Conservation (phyloP, 2,888 invertebrate genomes). For the Synanthedon formicaeformis region DNA sequence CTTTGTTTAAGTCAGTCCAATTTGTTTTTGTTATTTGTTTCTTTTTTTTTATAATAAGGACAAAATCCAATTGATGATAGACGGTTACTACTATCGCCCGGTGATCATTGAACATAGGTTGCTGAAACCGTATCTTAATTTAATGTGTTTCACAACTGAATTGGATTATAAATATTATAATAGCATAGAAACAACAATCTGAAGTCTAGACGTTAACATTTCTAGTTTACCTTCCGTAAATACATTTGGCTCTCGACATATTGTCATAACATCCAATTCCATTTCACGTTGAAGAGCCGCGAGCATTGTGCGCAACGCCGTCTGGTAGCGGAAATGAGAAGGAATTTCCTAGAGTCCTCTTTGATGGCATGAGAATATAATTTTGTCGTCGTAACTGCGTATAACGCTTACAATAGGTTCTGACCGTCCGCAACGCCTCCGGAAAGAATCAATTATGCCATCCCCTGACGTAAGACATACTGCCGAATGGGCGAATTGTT, state of each 20-base stretch:
- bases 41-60: too few relatives aligned
- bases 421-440: constrained; percentile 47
- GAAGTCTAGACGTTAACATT: neutral
- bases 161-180: too few relatives aligned
- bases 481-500: constrained; percentile 67
- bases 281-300: constrained; percentile 52
- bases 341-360: constrained; percentile 51
- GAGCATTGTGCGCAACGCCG: constrained; percentile 50
- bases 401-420: constrained; percentile 34
- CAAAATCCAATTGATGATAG: too few relatives aligned
- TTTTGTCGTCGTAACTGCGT: constrained; percentile 38
- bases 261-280: constrained; percentile 63
- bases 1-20: too few relatives aligned
- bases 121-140: too few relatives aligned
- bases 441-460: constrained; percentile 69
- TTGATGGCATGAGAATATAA: constrained; percentile 49
- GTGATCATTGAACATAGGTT: too few relatives aligned
- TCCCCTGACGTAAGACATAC: constrained; percentile 50
- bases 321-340: constrained; percentile 62
- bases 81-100: too few relatives aligned
- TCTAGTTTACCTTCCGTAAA: constrained; percentile 12
- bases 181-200: neutral
- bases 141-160: too few relatives aligned
- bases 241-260: constrained; percentile 41
- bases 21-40: too few relatives aligned